Base-by-base conservation (phyloP, 37 sponge, comb jelly and placozoan species). In the Ephydatia muelleri region DNA sequence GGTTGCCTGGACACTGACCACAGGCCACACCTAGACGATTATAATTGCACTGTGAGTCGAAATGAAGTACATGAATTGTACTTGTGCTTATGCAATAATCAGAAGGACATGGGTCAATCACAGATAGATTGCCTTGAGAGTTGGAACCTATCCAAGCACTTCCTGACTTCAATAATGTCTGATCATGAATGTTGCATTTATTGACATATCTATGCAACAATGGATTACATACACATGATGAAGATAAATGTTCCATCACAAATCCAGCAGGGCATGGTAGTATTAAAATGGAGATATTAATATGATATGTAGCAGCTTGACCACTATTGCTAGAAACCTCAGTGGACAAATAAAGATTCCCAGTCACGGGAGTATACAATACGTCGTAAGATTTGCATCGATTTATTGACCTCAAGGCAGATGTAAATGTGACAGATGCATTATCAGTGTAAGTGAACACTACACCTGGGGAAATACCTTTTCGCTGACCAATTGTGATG, bases 1-100 rank as follows among this genome's bases (percentile, higher is more conserved):
- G 35, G 0, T 40, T 38, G 3, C 27, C 29, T 30, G 33, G 22
- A 33, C 88, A 88, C 68, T 68, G 30, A 3, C 83, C 82, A 82
- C 88, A 88, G 25, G 82, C 27, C 22, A 88, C 49, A 47, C 88
- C 88, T 35, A 57, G 30, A 22, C 82, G 75, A 28, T 77, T 76
- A 22, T 77, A 69, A 0, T 11, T 28, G 39, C 88, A 88, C 14
- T 66, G 74, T 26, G n/a, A 37, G 40, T 87, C 72, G 22, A 76
- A 65, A 68, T 85, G 23, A 30, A n/a, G n/a, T 13, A 68, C 25
- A 23, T 47, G 0, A 6, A 86, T 22, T 3, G 21, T 70, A 38
- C 14, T 30, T 34, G 14, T 0, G 9, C 57, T 21, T 49, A 19
- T 57, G 64, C 86, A 86, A 43, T 80, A 79, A 14, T 65, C 38